A percentile compares a stretch with the other conserved stretches of the same genome.
phyloP scores from a whole-genome alignment of 2,797 vertebrate species.

The Chrysocyon brachyurus region DNA sequence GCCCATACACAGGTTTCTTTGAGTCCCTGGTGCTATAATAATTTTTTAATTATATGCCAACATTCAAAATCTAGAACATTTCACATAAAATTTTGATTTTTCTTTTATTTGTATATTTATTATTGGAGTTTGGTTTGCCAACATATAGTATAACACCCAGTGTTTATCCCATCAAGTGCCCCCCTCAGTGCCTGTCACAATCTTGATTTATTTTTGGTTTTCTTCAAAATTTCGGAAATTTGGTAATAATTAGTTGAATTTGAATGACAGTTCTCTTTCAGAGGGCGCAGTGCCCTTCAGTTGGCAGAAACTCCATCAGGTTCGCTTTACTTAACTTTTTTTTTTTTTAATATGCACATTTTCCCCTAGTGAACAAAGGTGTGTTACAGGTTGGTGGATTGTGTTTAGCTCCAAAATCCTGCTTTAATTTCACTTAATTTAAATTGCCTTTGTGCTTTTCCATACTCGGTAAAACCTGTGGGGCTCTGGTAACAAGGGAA shows the following conservation, averaged over 20 bases:
- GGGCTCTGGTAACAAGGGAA: neutral
- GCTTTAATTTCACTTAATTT: slow-evolving; percentile 30
- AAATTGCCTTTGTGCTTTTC: neutral
- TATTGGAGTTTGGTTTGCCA: too few relatives aligned
- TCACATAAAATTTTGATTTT: neutral
- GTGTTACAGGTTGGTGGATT: neutral
- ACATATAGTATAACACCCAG: too few relatives aligned
- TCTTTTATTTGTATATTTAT: neutral
- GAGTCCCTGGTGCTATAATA: neutral
- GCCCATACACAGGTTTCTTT: slow-evolving; percentile 2
- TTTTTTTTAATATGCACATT: neutral
- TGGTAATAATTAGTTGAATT: slow-evolving; percentile 35
- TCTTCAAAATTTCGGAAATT: neutral
- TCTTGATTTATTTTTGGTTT: neutral
- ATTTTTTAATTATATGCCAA: neutral
- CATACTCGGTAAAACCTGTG: neutral
- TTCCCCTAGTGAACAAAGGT: slow-evolving; percentile 7
- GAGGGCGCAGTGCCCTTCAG: neutral
- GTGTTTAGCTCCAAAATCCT: neutral
- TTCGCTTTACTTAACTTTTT: neutral
- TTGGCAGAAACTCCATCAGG: neutral
- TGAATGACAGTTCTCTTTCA: neutral
- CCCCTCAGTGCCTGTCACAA: neutral
- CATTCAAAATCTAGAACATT: slow-evolving; percentile 5
- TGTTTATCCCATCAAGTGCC: too few relatives aligned